phyloP scores from a whole-genome alignment of 1,140 invertebrate species.

The Holotrichia oblita region DNA sequence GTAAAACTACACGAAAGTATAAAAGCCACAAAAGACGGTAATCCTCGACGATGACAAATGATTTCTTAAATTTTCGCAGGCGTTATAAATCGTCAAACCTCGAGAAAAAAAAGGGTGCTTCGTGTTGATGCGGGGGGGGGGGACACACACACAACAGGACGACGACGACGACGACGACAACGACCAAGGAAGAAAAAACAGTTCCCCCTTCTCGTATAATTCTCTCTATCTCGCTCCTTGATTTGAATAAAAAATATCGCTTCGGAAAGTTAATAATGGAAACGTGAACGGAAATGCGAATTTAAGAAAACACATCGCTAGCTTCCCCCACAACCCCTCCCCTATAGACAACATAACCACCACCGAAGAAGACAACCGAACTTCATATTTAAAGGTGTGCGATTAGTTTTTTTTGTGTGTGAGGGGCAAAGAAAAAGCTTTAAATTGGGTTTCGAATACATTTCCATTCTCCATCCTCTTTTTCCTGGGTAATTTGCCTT shows the following conservation, averaged over 20 bases:
- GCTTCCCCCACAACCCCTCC: conserved; percentile 15
- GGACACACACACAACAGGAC: neutral
- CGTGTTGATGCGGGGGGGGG: conserved; percentile 43
- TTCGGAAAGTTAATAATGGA: conserved; percentile 60
- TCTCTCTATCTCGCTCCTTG: conserved; percentile 40
- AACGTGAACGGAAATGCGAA: conserved; percentile 60
- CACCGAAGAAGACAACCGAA: conserved; percentile 26
- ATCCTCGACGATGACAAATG: conserved; percentile 57
- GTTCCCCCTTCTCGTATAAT: neutral
- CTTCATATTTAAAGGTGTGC: conserved; percentile 59
- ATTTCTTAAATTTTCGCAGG: conserved; percentile 50
- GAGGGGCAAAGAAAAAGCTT: conserved; percentile 45
- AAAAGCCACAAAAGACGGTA: conserved; percentile 48
- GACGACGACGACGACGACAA: no score
- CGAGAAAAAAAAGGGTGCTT: neutral
- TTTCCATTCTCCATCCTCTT: conserved; percentile 56
- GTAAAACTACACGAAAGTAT: neutral
- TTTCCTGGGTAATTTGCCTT: conserved; percentile 38
- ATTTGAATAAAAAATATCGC: conserved; percentile 62
- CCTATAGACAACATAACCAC: neutral
- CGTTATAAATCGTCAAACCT: conserved; percentile 42
- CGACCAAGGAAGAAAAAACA: neutral
- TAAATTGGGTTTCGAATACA: conserved; percentile 58
- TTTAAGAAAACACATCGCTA: conserved; percentile 47
- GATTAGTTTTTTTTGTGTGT: conserved; percentile 58